Conservation (phyloP, 2,888 invertebrate genomes). For the Cremastinae sp. region DNA sequence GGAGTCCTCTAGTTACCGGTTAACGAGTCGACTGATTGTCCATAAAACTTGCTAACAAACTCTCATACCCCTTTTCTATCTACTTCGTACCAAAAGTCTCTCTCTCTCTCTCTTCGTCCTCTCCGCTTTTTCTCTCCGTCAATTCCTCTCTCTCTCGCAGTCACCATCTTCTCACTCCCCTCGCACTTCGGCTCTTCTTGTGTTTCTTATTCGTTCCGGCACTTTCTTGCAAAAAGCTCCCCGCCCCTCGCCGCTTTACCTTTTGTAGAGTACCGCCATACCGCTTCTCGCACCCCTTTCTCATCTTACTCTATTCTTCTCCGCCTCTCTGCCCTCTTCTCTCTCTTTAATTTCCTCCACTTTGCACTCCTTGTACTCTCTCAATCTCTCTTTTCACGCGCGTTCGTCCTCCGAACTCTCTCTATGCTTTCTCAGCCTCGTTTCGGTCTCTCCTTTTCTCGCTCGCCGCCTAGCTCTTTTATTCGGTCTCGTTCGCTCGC, state of each 20-base stretch:
- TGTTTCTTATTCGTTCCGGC: slow-evolving; percentile 35
- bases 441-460: slow-evolving; percentile 12
- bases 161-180: slow-evolving; percentile 3
- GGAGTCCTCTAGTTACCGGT: slow-evolving; percentile 70
- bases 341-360: slow-evolving; percentile 53
- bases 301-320: slow-evolving; percentile 27
- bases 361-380: slow-evolving; percentile 45
- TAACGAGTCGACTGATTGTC: slow-evolving; percentile 76
- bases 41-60: slow-evolving; percentile 76
- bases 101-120: slow-evolving; percentile 21
- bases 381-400: slow-evolving; percentile 37
- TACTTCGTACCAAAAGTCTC: not conserved
- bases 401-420: not conserved
- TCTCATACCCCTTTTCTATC: slow-evolving; percentile 52
- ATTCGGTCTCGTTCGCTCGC: slow-evolving; percentile 11
- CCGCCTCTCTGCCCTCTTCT: slow-evolving; percentile 10
- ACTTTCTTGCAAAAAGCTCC: slow-evolving; percentile 9
- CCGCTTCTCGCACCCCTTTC: slow-evolving; percentile 2
- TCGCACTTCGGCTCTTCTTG: slow-evolving; percentile 24
- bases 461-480: no score
- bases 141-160: not conserved
- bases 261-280: slow-evolving; percentile 20
- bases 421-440: not conserved
- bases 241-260: not conserved
- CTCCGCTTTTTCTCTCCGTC: slow-evolving; percentile 22